These are phyloP conservation scores for Macrosiphum euphorbiae DNA, from an alignment of 2,888 invertebrate genomes.

Conservation along the genomic window DNA sequence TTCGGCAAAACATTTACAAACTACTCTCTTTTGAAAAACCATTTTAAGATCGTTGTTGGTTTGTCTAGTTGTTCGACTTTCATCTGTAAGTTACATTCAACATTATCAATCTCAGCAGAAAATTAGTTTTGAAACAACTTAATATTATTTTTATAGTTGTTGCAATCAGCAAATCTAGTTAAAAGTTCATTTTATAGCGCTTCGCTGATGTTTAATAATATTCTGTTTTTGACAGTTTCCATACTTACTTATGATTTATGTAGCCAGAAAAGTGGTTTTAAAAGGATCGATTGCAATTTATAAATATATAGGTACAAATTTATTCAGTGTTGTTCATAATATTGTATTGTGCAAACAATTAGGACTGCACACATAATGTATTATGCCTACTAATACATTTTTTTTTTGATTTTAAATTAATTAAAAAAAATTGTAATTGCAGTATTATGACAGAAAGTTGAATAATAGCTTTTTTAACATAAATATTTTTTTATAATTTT, in stretches of 20 bases:
- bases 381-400: too few species aligned
- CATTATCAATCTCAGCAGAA: neutral
- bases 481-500: neutral
- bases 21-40: neutral
- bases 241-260: neutral
- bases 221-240: neutral
- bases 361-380: too few species aligned
- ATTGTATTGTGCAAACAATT: too few species aligned
- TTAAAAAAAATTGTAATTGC: neutral
- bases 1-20: too few species aligned
- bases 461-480: neutral
- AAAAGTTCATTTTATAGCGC: neutral
- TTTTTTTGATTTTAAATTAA: neutral
- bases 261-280: neutral
- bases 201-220: neutral
- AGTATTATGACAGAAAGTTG: neutral
- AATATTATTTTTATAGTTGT: neutral
- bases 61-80: neutral
- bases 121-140: neutral
- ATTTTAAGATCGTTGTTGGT: neutral
- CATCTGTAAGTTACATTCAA: neutral
- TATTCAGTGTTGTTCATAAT: too few species aligned
- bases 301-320: neutral
- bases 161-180: neutral
- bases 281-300: neutral